Conservation (phyloP, 2,888 invertebrate species). For the Ochropleura leucogaster region DNA sequence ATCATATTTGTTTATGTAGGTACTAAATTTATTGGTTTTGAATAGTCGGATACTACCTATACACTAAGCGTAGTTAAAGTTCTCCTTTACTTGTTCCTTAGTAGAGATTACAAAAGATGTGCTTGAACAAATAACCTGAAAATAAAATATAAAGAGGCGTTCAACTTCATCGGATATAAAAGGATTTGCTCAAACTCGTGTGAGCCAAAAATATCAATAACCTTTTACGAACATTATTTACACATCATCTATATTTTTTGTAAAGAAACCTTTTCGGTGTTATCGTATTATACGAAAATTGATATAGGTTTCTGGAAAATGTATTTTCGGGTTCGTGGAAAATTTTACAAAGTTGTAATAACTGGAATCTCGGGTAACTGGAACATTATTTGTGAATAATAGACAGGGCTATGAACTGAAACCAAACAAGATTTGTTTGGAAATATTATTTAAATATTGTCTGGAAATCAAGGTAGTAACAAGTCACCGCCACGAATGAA, state of each 20-base stretch:
- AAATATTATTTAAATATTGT: slow-evolving; percentile 5
- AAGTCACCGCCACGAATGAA: not conserved
- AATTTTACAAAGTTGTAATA: not conserved
- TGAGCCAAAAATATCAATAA: slow-evolving; percentile 29
- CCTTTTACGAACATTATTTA: slow-evolving; percentile 19
- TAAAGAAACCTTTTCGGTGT: slow-evolving; percentile 4
- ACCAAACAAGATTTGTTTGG: not conserved
- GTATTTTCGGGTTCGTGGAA: slow-evolving; percentile 1
- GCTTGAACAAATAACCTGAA: not conserved
- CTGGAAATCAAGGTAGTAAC: not conserved
- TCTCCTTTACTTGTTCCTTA: not conserved
- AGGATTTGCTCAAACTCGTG: slow-evolving; percentile 4
- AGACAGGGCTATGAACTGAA: slow-evolving; percentile 7
- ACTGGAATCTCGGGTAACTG: not conserved
- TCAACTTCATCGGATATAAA: slow-evolving; percentile 16
- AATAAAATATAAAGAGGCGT: not conserved
- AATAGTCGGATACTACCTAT: not conserved
- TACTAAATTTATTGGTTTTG: not conserved
- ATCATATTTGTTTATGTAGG: too few relatives aligned
- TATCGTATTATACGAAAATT: slow-evolving; percentile 6
- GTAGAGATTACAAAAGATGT: too few relatives aligned
- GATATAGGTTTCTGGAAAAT: slow-evolving; percentile 2
- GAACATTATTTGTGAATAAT: slow-evolving; percentile 9
- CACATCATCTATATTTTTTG: not conserved
- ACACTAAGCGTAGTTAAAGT: not conserved